Conservation (phyloP, 1,140 invertebrate genomes). For the Habropoda laboriosa region DNA sequence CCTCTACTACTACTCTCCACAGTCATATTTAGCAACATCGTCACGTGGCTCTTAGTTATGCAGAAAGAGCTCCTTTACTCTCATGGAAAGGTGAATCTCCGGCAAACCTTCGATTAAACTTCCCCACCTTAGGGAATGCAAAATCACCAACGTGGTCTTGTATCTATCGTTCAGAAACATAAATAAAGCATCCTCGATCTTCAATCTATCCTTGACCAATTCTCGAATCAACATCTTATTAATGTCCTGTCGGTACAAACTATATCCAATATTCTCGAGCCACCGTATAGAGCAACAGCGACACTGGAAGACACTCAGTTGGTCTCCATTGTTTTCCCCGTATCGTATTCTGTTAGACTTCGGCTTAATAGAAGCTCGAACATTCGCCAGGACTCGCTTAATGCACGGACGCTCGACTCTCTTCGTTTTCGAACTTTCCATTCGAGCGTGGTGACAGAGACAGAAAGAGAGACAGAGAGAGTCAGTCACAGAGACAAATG, state of each 20-base stretch:
- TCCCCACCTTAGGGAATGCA: not conserved
- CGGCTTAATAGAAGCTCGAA: constrained; percentile 23
- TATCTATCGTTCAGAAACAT: not conserved
- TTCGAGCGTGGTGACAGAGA: too few species aligned
- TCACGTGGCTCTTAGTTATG: not conserved
- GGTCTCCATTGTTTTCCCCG: constrained; percentile 1
- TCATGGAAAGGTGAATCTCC: not conserved
- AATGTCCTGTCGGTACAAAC: not conserved
- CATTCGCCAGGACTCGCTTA: not conserved
- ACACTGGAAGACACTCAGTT: not conserved
- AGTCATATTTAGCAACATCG: too few species aligned
- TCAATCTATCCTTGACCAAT: not conserved
- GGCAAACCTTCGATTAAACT: not conserved
- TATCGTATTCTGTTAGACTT: constrained; percentile 10
- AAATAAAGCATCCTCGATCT: too few species aligned
- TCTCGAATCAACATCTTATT: not conserved
- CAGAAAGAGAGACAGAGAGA: too few species aligned
- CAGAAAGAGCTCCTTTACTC: not conserved
- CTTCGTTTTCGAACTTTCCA: constrained; percentile 8
- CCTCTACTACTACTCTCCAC: too few species aligned
- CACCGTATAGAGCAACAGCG: not conserved
- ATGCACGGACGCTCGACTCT: constrained; percentile 14
- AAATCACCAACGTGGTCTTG: too few species aligned
- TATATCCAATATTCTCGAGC: not conserved
- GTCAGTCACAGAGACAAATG: too few species aligned